Base-by-base conservation (phyloP, 1,140 invertebrate genomes). In the Psix sp. region DNA sequence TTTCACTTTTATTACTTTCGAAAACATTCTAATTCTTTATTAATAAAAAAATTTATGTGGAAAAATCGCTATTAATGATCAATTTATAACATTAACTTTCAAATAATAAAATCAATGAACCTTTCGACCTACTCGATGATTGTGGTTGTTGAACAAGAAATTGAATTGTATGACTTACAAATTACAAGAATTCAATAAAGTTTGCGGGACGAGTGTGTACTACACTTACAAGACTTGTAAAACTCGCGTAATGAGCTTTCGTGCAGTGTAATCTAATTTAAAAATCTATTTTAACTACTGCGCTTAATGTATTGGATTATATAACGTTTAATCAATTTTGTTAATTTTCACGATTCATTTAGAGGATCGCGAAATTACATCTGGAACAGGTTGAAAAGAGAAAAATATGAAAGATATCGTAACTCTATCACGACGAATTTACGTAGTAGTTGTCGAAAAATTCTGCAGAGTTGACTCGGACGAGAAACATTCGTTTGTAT, bases 141-240 rank as follows among this genome's bases (percentile, higher is more conserved):
- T n/a, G n/a, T n/a, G n/a, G n/a, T n/a, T n/a, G n/a, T n/a, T n/a
- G n/a, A n/a, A n/a, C n/a, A n/a, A n/a, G n/a, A n/a, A n/a, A 56
- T 43, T 21, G 39, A 33, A 49, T 51, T 45, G 45, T 62, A 62
- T 52, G 59, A 52, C 59, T 43, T 38, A 52, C 46, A 49, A 49
- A n/a, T 48, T 63, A 63, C 39, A 35, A 9, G 46, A 52, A 49
- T 45, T 45, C 38, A 18, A 48, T 14, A 29, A 46, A 66, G 40
- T 65, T 49, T 43, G 24, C 11, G 5, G 43, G 15, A 17, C 48
- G 51, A 72, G 59, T 20, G 52, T 45, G 52, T 43, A 57, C n/a
- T n/a, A n/a, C n/a, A n/a, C n/a, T 63, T 57, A 39, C 59, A 57
- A 65, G 51, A 72, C 59, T 52, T 65, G 43, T 57, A 72, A 62